Percentiles rank a stretch among this genome's conserved stretches.
These are phyloP conservation scores for Proisotoma minuta DNA, from an alignment of 2,888 invertebrate species.

Conservation along the genomic window DNA sequence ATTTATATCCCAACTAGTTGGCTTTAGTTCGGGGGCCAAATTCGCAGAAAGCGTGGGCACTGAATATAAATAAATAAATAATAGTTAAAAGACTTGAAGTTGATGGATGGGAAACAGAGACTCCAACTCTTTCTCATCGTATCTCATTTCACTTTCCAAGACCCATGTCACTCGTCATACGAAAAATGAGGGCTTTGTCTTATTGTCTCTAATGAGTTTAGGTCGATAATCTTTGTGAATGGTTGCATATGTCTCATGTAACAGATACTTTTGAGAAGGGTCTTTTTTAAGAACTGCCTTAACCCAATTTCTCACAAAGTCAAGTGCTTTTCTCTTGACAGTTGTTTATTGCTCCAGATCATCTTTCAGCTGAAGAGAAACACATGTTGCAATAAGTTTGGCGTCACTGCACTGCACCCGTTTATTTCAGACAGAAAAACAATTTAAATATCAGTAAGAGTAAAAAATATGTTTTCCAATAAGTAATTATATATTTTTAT, in stretches of 20 bases:
- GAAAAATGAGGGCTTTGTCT: background rate
- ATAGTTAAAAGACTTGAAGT: background rate
- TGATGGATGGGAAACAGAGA: background rate
- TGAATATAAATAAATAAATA: background rate
- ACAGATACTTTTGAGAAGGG: too few relatives aligned
- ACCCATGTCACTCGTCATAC: slow-evolving; percentile 4
- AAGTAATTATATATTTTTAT: slow-evolving; percentile 34
- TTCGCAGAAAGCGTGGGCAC: slow-evolving; percentile 10
- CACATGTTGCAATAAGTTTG: too few relatives aligned
- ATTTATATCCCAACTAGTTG: background rate
- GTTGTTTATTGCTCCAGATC: too few relatives aligned
- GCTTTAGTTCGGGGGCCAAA: slow-evolving; percentile 1
- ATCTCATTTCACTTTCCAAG: slow-evolving; percentile 8
- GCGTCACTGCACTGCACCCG: too few relatives aligned
- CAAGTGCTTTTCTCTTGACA: too few relatives aligned
- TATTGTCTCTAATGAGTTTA: too few relatives aligned
- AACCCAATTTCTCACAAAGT: too few relatives aligned
- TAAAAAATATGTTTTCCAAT: background rate
- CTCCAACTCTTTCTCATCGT: background rate
- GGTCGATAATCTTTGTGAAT: too few relatives aligned
- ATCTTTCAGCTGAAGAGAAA: too few relatives aligned
- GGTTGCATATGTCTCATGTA: background rate
- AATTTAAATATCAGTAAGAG: too few relatives aligned
- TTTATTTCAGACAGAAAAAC: too few relatives aligned
- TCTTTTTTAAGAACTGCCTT: too few relatives aligned